A percentile compares a stretch with the other conserved stretches of the same genome.
These are phyloP conservation scores for Orientallactaga bullata DNA, from an alignment of 2,113 vertebrate genomes.

Conservation along the genomic window DNA sequence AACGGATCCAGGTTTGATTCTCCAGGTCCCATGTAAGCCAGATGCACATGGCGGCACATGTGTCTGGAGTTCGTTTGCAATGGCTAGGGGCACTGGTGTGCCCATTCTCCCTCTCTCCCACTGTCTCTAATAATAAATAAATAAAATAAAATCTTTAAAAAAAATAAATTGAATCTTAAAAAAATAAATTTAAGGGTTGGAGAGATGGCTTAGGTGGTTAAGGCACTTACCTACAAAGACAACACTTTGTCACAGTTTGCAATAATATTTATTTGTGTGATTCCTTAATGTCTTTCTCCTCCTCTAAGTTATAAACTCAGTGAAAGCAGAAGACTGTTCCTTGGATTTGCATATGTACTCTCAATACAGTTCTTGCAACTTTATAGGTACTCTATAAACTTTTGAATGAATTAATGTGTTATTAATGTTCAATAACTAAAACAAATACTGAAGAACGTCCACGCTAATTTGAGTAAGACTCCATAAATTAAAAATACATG, in stretches of 20 bases:
- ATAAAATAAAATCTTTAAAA: too few species aligned
- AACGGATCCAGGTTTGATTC: too few species aligned
- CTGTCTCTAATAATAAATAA: too few species aligned
- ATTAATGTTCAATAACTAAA: constrained; percentile 46
- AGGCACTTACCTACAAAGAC: too few species aligned
- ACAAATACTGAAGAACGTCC: not conserved
- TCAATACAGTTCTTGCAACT: not conserved
- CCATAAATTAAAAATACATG: not conserved
- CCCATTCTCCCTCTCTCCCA: too few species aligned
- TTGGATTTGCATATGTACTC: not conserved
- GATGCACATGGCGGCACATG: too few species aligned
- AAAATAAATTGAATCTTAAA: too few species aligned
- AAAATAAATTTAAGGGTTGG: too few species aligned
- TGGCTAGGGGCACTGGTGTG: too few species aligned
- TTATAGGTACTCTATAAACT: not conserved
- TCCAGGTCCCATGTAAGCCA: too few species aligned
- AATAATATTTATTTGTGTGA: not conserved
- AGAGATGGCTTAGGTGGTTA: too few species aligned
- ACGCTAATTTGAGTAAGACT: not conserved
- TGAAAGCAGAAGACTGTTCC: not conserved
- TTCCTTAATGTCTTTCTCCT: not conserved
- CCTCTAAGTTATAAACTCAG: not conserved
- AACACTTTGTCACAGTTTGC: not conserved
- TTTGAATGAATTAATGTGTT: not conserved
- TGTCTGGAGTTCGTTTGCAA: too few species aligned